Evolutionary conservation across 64 coral and sea anemone species (phyloP).

Genomic region (Stichodactyla mertensii): DNA sequence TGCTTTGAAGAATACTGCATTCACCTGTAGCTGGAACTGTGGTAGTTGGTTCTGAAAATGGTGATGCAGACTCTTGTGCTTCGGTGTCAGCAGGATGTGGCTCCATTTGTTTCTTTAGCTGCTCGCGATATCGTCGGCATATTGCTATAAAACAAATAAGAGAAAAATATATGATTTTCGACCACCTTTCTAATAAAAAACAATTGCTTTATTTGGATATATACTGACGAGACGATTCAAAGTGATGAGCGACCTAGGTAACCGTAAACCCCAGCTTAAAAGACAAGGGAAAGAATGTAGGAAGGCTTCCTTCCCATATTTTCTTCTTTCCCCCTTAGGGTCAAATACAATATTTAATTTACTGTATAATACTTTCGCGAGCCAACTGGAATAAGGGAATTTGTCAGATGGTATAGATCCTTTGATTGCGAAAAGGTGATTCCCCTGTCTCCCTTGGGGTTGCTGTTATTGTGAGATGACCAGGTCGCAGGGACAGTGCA

Average conservation of each 20-base stretch:
- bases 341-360: background rate
- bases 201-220: background rate
- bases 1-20: background rate
- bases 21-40: background rate
- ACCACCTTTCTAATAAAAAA: background rate
- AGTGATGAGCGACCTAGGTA: background rate
- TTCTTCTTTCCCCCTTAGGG: background rate
- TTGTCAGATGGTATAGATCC: background rate
- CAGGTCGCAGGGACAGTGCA: background rate
- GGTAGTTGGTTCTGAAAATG: background rate
- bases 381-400: background rate
- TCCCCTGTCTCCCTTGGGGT: background rate
- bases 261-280: background rate
- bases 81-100: background rate
- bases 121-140: slow-evolving; percentile 4
- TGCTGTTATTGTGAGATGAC: background rate
- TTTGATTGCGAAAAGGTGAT: background rate
- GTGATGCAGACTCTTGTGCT: background rate
- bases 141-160: background rate
- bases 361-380: background rate
- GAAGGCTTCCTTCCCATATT: background rate
- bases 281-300: background rate
- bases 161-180: slow-evolving; percentile 9
- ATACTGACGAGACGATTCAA: background rate
- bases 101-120: slow-evolving; percentile 5